These are phyloP conservation scores for Pyrgilauda ruficollis DNA, from an alignment of 2,113 vertebrate genomes.

Conservation along the genomic window DNA sequence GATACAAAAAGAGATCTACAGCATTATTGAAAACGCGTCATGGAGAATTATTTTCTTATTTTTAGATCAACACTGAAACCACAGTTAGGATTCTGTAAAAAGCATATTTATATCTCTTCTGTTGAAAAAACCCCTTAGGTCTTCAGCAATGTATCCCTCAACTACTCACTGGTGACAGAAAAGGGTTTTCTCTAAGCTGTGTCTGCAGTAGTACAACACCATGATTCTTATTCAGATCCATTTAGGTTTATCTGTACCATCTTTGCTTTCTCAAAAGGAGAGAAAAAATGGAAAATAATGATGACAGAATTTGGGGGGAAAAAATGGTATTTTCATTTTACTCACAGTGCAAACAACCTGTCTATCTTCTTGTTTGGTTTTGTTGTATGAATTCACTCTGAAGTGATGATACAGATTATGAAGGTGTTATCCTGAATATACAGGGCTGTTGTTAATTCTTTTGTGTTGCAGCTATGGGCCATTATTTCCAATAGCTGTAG, in stretches of 20 bases:
- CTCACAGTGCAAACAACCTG: constrained; percentile 31
- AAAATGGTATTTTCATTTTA: neutral
- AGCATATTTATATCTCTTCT: neutral
- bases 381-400: constrained; percentile 55
- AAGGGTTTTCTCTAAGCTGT: neutral
- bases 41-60: neutral
- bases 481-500: constrained; percentile 75
- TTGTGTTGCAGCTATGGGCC: constrained; percentile 70
- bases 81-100: neutral
- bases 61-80: neutral
- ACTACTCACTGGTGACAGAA: neutral
- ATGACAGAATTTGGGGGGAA: neutral
- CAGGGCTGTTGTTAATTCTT: constrained; percentile 71
- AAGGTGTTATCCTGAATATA: constrained; percentile 64
- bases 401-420: constrained; percentile 66
- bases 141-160: neutral
- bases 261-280: neutral
- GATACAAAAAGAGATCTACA: neutral
- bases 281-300: neutral
- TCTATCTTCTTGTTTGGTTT: constrained; percentile 55
- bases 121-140: neutral
- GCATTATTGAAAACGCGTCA: neutral
- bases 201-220: neutral
- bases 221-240: neutral
- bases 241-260: neutral